A percentile compares a stretch with the other conserved stretches of the same genome.
phyloP scores from a whole-genome alignment of 2,888 invertebrate genomes.

The Caenorhabditis auriculariae region DNA sequence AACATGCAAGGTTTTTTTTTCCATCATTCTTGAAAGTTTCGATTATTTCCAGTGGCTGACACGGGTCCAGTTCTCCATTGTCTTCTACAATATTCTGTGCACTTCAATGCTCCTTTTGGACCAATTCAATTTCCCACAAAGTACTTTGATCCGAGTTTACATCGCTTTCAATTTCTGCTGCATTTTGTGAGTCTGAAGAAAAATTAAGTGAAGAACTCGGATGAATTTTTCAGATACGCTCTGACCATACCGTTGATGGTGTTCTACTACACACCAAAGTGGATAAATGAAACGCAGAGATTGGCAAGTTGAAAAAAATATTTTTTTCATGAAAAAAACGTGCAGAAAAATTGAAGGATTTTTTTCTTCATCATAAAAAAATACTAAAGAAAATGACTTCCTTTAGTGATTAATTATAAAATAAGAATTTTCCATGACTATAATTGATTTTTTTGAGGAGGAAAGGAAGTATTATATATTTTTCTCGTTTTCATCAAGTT shows the following conservation, averaged over 20 bases:
- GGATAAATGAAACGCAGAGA: slow-evolving; percentile 16
- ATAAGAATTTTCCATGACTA: no score
- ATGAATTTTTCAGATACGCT: slow-evolving; percentile 14
- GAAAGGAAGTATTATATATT: no score
- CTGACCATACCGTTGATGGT: slow-evolving; percentile 15
- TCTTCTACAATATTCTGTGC: slow-evolving; percentile 24
- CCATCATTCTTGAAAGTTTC: background rate
- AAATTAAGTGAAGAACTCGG: no score
- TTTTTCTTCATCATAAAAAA: no score
- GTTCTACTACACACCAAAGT: slow-evolving; percentile 22
- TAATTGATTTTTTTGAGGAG: no score
- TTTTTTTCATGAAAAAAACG: no score
- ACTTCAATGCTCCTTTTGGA: slow-evolving; percentile 17
- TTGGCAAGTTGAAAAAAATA: slow-evolving; percentile 19
- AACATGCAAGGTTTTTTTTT: slow-evolving; percentile 14
- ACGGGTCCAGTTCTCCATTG: slow-evolving; percentile 12
- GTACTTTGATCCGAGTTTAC: slow-evolving; percentile 10
- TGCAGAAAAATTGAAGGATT: no score
- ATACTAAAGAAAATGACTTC: no score
- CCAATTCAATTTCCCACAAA: slow-evolving; percentile 8
- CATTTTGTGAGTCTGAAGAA: slow-evolving; percentile 11
- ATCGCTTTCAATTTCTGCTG: slow-evolving; percentile 19
- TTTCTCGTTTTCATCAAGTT: no score
- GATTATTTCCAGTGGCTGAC: slow-evolving; percentile 16
- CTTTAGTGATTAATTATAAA: no score